Base-by-base conservation (phyloP, 2,113 vertebrate genomes). In the Plecturocebus donacophilus region DNA sequence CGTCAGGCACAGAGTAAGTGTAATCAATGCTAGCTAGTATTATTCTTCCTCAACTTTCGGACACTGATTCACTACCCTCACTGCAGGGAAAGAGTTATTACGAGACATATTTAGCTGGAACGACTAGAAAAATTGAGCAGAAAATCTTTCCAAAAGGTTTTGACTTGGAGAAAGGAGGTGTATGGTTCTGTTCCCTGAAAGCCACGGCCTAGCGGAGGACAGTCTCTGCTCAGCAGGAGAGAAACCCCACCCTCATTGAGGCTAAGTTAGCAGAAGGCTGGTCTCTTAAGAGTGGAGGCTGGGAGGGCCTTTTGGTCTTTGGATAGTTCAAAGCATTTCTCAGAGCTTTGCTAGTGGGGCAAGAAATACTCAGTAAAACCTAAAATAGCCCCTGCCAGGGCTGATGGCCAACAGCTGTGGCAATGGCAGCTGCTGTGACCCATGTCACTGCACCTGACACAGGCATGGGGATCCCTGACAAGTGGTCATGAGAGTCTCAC, bases 311-410 rank as follows among this genome's bases (percentile, higher is more conserved):
- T 64, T 61, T 58, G 10, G 75, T 93, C 80, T 90, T 68, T 54
- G 90, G 90, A 84, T 71, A 90, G 91, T 84, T 97, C 97, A 97
- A 95, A 96, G 96, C 87, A 93, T 97, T 97, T 87, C 95, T 98
- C 1, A 45, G 82, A 97, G 88, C 79, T 97, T 87, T 91, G 68
- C 89, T n/a, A 25, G 76, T 30, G 32, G 79, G 77, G 16, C 93
- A 83, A 61, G 81, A 58, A 92, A 75, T 27, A 61, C 47, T n/a
- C 56, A 6, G 42, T 32, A 49, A 87, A 85, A n/a, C 79, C 83
- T 81, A 81, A 97, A 96, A 96, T 91, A 97, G 96, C 58, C 52
- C 32, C 30, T 30, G 35, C 40, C 40, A 75, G 68, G 85, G 75
- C 91, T 64, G 52, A 6, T 27, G 88, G 90, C 93, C 90, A 77